These are phyloP conservation scores for Gorsachius goisagi DNA, from an alignment of 2,113 vertebrate species.

Conservation along the genomic window DNA sequence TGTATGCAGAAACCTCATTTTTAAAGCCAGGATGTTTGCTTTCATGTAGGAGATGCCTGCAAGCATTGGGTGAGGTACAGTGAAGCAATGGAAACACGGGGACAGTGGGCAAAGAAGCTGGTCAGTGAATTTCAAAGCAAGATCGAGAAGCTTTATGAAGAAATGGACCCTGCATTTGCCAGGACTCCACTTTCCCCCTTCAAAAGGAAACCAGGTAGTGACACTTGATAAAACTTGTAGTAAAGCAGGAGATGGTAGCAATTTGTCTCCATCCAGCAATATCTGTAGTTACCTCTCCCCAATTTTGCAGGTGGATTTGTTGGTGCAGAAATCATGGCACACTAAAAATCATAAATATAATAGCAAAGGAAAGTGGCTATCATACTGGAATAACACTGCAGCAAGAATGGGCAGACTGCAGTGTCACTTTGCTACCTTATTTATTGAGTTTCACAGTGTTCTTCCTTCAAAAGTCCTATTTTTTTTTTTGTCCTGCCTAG, in stretches of 20 bases:
- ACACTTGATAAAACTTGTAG: background rate
- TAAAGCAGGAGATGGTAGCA: background rate
- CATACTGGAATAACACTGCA: background rate
- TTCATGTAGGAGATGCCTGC: slow-evolving; percentile 80
- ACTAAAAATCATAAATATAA: background rate
- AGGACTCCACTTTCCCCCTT: slow-evolving; percentile 70
- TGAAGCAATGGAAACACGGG: slow-evolving; percentile 90
- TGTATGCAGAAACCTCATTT: background rate
- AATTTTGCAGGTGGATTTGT: background rate
- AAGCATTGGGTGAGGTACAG: slow-evolving; percentile 92
- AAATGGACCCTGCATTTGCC: slow-evolving; percentile 12
- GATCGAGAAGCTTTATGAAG: slow-evolving; percentile 73
- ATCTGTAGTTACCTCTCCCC: background rate
- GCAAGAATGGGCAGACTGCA: background rate
- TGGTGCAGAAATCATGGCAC: background rate
- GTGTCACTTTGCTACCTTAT: background rate
- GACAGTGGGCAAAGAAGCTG: slow-evolving; percentile 87
- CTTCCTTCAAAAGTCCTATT: background rate
- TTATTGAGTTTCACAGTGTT: background rate
- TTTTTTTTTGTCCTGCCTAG: background rate
- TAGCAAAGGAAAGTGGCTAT: background rate
- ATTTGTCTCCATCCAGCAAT: background rate
- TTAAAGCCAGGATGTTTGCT: background rate
- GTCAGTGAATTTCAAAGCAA: slow-evolving; percentile 87
- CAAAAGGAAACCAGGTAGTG: slow-evolving; percentile 72